These are phyloP conservation scores for Littorina saxatilis DNA, from an alignment of 1,140 invertebrate species.

Conservation along the genomic window DNA sequence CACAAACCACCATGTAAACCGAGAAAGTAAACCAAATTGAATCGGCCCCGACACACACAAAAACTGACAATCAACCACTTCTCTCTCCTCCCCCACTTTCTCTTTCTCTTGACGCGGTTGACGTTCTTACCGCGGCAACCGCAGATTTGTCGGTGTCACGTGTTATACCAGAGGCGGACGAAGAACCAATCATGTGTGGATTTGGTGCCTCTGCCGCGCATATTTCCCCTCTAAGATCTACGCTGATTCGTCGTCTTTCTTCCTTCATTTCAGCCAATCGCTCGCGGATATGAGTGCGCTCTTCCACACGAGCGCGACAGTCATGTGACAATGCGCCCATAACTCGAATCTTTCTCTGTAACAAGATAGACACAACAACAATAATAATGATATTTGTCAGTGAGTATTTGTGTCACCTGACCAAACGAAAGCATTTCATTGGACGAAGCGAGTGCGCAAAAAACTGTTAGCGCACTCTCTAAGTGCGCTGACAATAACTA, in stretches of 20 bases:
- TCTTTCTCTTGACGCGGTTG: too few species aligned
- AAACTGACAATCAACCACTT: too few species aligned
- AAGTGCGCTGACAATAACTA: neutral
- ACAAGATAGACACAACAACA: neutral
- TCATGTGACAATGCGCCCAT: conserved; percentile 20
- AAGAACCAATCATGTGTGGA: neutral
- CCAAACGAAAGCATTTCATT: too few species aligned
- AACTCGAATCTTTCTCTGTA: conserved; percentile 5
- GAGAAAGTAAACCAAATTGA: too few species aligned
- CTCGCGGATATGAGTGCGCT: conserved; percentile 17
- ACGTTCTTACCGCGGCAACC: neutral
- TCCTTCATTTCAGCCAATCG: conserved; percentile 12
- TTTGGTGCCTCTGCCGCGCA: neutral
- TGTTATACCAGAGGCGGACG: neutral
- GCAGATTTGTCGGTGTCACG: conserved; percentile 9
- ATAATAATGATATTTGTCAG: neutral
- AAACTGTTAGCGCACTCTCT: neutral
- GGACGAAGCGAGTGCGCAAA: neutral
- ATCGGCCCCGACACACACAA: too few species aligned
- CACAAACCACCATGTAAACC: too few species aligned
- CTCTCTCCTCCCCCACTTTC: too few species aligned
- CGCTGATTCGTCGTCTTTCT: conserved; percentile 26
- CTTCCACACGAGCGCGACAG: conserved; percentile 1
- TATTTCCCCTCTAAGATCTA: neutral
- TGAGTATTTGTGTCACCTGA: neutral